Percentiles rank a stretch among this genome's conserved stretches.
Conservation (phyloP, 2,113 vertebrate genomes). For the Saguinus imperator region DNA sequence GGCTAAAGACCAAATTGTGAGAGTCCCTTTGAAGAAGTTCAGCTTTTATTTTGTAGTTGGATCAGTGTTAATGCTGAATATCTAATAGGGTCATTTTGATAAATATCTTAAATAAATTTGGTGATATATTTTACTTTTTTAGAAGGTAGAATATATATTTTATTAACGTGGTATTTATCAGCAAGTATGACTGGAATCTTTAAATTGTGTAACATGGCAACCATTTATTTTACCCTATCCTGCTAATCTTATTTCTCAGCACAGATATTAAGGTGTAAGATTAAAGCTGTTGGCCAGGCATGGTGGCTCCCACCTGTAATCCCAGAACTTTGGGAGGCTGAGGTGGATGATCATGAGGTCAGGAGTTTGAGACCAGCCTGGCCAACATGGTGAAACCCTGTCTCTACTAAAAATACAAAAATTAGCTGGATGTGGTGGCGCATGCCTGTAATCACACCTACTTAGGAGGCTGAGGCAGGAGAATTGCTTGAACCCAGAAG, state of each 20-base stretch:
- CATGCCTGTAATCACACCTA: too few species aligned
- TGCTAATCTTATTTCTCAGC: not conserved
- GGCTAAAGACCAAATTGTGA: not conserved
- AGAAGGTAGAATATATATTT: not conserved
- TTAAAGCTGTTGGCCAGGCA: not conserved
- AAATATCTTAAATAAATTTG: slow-evolving; percentile 17
- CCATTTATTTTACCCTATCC: slow-evolving; percentile 14
- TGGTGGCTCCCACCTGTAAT: too few species aligned
- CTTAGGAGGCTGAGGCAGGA: too few species aligned
- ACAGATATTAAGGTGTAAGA: not conserved
- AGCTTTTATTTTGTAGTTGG: not conserved
- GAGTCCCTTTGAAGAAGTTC: not conserved
- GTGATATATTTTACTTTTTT: slow-evolving; percentile 40
- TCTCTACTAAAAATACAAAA: too few species aligned
- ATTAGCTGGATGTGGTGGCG: too few species aligned
- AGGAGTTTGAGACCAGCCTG: too few species aligned
- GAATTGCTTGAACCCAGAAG: too few species aligned
- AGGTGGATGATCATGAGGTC: too few species aligned
- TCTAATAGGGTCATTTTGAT: slow-evolving; percentile 23
- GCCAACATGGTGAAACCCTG: too few species aligned
- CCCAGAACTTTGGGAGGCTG: too few species aligned
- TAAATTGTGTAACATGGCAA: slow-evolving; percentile 14
- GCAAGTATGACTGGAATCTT: slow-evolving; percentile 12
- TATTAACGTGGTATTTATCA: slow-evolving; percentile 43
- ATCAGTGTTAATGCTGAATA: not conserved